These are phyloP conservation scores for Entelurus aequoreus DNA, from an alignment of 2,113 vertebrate genomes.

Conservation along the genomic window DNA sequence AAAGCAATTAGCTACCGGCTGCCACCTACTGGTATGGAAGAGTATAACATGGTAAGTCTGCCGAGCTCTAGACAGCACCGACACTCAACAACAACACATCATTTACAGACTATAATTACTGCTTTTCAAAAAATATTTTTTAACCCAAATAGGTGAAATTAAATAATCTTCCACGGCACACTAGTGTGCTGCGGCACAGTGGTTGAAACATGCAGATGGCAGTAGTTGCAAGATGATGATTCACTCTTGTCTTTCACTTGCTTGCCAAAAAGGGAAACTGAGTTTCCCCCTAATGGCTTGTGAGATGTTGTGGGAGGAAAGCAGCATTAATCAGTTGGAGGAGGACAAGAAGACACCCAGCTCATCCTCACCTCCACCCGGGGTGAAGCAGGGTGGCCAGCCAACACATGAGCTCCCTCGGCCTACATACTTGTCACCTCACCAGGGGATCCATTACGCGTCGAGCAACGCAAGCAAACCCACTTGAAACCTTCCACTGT, in stretches of 20 bases:
- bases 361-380: constrained; percentile 9
- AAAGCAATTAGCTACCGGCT: no score
- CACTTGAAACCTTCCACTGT: constrained; percentile 32
- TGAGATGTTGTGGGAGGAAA: constrained; percentile 18
- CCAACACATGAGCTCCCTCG: constrained; percentile 37
- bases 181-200: no score
- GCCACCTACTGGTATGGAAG: no score
- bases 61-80: no score
- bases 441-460: constrained; percentile 55
- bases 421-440: constrained; percentile 51
- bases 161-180: no score
- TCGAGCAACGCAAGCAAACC: constrained; percentile 38
- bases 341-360: neutral
- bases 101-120: no score
- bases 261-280: constrained; percentile 37
- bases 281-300: constrained; percentile 31
- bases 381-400: constrained; percentile 8
- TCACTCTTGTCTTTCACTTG: constrained; percentile 1
- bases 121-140: no score
- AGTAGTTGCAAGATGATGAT: neutral
- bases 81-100: no score
- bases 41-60: no score
- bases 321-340: neutral
- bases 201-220: no score
- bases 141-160: no score